Evolutionary conservation across 1,140 invertebrate species (phyloP).

Genomic region (Caenorhabditis brenneri): DNA sequence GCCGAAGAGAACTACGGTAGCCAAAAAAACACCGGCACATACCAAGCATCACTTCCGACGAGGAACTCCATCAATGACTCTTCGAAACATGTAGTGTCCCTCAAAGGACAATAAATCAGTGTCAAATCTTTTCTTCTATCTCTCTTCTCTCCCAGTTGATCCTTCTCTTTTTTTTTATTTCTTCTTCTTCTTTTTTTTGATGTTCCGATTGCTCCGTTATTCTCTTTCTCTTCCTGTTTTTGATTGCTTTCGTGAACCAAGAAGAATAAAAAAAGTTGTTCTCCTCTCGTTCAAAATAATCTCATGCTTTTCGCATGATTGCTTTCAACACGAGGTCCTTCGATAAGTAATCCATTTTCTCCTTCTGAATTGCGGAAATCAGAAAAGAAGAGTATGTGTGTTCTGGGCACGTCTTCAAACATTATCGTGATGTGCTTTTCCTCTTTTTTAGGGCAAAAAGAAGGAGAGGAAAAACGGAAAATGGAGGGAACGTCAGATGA

Average conservation of each 20-base stretch:
- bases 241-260: background rate
- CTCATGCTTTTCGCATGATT: background rate
- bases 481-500: background rate
- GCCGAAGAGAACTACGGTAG: background rate
- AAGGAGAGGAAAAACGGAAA: background rate
- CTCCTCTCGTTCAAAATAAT: background rate
- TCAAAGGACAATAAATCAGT: slow-evolving; percentile 9
- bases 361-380: background rate
- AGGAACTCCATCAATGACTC: background rate
- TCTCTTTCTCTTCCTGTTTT: background rate
- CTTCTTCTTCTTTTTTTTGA: background rate
- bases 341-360: slow-evolving; percentile 3
- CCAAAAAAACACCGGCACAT: background rate
- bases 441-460: background rate
- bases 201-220: slow-evolving; percentile 1
- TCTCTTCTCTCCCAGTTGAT: background rate
- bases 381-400: background rate
- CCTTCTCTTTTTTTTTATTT: background rate
- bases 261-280: background rate
- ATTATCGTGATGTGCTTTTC: background rate
- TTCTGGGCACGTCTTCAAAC: background rate
- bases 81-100: background rate
- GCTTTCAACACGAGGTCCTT: slow-evolving; percentile 5
- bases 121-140: background rate
- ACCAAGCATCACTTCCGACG: background rate